Evolutionary conservation across 2,888 invertebrate genomes (phyloP).

Genomic region (Tenthredo scrophulariae): DNA sequence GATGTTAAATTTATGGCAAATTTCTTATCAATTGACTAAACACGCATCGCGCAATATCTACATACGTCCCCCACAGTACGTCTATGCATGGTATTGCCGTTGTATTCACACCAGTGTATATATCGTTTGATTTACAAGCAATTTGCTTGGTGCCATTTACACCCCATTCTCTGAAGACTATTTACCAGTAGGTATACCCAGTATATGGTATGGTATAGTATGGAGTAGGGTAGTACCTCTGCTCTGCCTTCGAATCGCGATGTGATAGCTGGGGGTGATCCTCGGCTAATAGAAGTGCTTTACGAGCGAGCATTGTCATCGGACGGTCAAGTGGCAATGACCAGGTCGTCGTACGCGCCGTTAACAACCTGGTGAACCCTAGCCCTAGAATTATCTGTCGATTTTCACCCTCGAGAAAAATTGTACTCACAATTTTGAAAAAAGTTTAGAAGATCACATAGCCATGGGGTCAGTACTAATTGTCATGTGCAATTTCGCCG

Average conservation of each 20-base stretch:
- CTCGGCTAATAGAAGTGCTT: constrained; percentile 53
- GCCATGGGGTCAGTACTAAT: too few species aligned
- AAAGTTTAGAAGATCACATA: too few species aligned
- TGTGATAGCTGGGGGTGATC: constrained; percentile 31
- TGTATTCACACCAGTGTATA: background rate
- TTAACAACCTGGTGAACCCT: constrained; percentile 35
- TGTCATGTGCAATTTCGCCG: too few species aligned
- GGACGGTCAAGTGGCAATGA: constrained; percentile 41
- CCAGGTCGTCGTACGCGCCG: constrained; percentile 20
- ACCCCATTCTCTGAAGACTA: constrained; percentile 66
- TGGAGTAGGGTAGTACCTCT: background rate
- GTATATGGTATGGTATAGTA: background rate
- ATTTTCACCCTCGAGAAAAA: background rate
- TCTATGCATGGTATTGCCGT: background rate
- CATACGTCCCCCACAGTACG: background rate
- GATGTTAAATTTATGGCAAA: background rate
- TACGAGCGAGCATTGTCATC: constrained; percentile 44
- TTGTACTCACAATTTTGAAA: too few species aligned
- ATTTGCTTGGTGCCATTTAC: constrained; percentile 70
- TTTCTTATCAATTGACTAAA: background rate
- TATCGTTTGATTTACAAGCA: constrained; percentile 68
- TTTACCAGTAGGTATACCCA: constrained; percentile 54
- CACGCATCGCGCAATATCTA: background rate
- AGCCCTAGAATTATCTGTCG: background rate
- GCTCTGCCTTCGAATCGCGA: background rate